Evolutionary conservation across 2,888 invertebrate species (phyloP), one percentile per base, ranked within the genome.

Genomic region (Cantharis flavilabris): DNA sequence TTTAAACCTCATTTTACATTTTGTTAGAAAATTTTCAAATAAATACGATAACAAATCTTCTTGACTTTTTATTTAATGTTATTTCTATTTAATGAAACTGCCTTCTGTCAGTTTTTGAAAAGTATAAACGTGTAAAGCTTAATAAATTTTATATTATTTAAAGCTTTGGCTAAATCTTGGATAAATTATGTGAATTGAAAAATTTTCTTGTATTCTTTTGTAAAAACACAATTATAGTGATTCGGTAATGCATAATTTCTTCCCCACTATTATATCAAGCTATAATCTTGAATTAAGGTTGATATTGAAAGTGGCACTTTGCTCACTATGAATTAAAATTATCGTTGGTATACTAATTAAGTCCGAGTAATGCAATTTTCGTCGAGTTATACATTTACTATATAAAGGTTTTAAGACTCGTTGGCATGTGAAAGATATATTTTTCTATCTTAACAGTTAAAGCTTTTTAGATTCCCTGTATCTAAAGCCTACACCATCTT

Each of bases 401-500:
- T 49, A 49, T 49, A 49, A 49, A n/a, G 49, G 49, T 49, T 49
- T 49, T 49, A 49, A 49, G 49, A 49, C 49, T 49, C 49, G 49
- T 49, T 49, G 49, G 49, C 49, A 49, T 49, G 49, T 49, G 49
- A 67, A 26, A 67, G 26, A 67, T 67, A 67, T 67, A 67, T 67
- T 67, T 67, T 67, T 67, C 23, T 9, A 67, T 20, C 65, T 67
- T 67, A 67, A 67, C 23, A 67, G 65, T 67, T 18, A 26, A 67
- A 67, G 65, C 65, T 67, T 67, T 49, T 67, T 67, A 67, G 65
- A 67, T 67, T 67, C 65, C 65, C 2, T 67, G 65, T 67, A 20
- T 67, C 65, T 20, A 67, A 67, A 67, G 65, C 65, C 65, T 67
- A 67, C 26, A 67, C 65, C 65, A 67, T 67, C 20, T 67, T 67